Percentiles rank a stretch among this genome's conserved stretches.
These are phyloP conservation scores for Pseudobourletiella spinata DNA, from an alignment of 1,140 invertebrate genomes.

Conservation along the genomic window DNA sequence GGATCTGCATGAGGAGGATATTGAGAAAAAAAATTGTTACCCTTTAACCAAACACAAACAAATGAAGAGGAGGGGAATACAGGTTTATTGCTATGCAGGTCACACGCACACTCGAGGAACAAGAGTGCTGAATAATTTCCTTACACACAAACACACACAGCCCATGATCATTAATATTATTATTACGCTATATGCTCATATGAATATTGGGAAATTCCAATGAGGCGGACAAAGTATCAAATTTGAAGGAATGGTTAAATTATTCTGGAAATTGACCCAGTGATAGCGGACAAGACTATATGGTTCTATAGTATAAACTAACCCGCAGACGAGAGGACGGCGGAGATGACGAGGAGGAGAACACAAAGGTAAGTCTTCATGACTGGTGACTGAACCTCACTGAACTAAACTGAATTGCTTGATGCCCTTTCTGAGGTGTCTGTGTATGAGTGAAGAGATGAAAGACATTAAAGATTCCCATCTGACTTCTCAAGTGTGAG, in stretches of 20 bases:
- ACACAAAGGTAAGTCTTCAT: conserved; percentile 14
- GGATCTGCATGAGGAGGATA: neutral
- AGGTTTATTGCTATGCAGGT: neutral
- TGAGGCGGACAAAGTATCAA: neutral
- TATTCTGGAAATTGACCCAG: too few relatives aligned
- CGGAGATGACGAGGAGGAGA: neutral
- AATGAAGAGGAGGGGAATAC: neutral
- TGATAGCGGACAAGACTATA: too few relatives aligned
- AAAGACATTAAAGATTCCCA: neutral
- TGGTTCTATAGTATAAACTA: too few relatives aligned
- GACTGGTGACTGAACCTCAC: conserved; percentile 8
- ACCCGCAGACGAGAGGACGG: neutral
- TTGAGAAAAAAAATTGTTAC: neutral
- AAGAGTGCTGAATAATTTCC: neutral
- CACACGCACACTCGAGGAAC: neutral
- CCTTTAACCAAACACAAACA: neutral
- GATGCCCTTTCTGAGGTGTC: neutral
- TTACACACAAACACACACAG: neutral
- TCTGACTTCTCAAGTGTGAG: neutral
- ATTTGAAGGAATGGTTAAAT: neutral
- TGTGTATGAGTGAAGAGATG: neutral
- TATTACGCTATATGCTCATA: neutral
- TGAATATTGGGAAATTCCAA: neutral
- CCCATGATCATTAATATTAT: neutral
- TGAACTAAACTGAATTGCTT: neutral